Percentiles rank a stretch among this genome's conserved stretches.
Conservation (phyloP, 2,113 vertebrate species). For the Gymnocephalus cernua region DNA sequence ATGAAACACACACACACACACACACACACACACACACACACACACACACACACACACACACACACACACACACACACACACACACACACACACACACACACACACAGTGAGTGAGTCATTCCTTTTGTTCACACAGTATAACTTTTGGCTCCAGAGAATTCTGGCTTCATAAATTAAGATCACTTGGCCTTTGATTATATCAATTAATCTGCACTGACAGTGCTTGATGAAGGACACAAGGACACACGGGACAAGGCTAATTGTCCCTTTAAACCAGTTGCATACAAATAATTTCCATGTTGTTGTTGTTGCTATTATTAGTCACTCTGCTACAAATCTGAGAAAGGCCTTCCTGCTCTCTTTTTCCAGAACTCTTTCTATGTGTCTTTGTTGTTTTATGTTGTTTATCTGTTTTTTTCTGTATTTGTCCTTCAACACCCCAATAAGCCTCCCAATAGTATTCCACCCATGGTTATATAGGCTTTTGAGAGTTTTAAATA, state of each 20-base stretch:
- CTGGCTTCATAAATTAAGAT: conserved; percentile 56
- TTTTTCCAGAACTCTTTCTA: conserved; percentile 8
- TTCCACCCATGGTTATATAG: conserved; percentile 17
- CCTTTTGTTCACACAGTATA: conserved; percentile 31
- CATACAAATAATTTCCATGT: conserved; percentile 49
- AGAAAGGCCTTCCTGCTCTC: conserved; percentile 7
- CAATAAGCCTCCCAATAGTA: conserved; percentile 7
- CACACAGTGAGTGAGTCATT: conserved; percentile 19
- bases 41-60: neutral
- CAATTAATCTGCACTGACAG: conserved; percentile 65
- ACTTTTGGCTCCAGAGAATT: conserved; percentile 52
- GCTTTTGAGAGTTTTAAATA: conserved; percentile 59
- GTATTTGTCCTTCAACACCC: conserved; percentile 38
- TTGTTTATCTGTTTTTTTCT: conserved; percentile 16
- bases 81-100: neutral
- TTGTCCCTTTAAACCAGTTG: conserved; percentile 63
- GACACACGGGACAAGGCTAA: conserved; percentile 58
- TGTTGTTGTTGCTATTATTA: too few species aligned
- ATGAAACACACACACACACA: conserved; percentile 33
- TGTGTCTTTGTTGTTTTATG: conserved; percentile 43
- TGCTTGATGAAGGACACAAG: conserved; percentile 59
- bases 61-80: neutral
- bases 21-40: neutral
- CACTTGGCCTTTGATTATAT: conserved; percentile 69
- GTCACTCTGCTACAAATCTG: conserved; percentile 25